Percentiles rank a stretch among this genome's conserved stretches.
Evolutionary conservation across 2,797 vertebrate genomes (phyloP).

Genomic region (Cryptoblepharus egeriae): DNA sequence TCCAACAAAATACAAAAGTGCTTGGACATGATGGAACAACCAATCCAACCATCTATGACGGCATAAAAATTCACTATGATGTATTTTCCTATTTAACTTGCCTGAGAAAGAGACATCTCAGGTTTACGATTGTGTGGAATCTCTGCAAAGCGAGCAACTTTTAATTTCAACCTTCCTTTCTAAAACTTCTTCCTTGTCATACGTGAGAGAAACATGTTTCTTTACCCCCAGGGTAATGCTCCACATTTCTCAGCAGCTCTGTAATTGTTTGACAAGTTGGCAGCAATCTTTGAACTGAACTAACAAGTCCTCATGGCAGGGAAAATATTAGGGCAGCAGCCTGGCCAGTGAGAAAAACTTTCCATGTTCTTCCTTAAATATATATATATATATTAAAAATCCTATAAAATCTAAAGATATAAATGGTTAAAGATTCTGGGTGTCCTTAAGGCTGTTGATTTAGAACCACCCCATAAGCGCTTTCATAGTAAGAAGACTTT

Average conservation of each 20-base stretch:
- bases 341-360: conserved; percentile 55
- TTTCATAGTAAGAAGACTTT: neutral
- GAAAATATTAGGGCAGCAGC: conserved; percentile 48
- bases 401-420: neutral
- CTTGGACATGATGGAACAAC: conserved; percentile 7
- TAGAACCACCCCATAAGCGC: neutral
- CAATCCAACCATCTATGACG: conserved; percentile 13
- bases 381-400: too few relatives aligned
- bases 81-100: conserved; percentile 3
- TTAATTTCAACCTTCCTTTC: neutral
- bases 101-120: neutral
- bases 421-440: conserved; percentile 45
- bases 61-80: neutral
- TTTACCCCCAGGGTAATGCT: conserved; percentile 43
- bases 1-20: neutral
- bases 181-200: conserved; percentile 32
- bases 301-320: conserved; percentile 56
- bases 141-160: neutral
- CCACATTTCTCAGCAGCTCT: conserved; percentile 56
- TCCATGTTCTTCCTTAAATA: conserved; percentile 39
- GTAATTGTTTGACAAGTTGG: conserved; percentile 54
- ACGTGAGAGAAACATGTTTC: conserved; percentile 28
- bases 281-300: conserved; percentile 57
- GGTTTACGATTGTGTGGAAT: neutral
- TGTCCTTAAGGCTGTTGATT: neutral